Evolutionary conservation across 2,888 invertebrate genomes (phyloP).

Genomic region (Netelia virgata): DNA sequence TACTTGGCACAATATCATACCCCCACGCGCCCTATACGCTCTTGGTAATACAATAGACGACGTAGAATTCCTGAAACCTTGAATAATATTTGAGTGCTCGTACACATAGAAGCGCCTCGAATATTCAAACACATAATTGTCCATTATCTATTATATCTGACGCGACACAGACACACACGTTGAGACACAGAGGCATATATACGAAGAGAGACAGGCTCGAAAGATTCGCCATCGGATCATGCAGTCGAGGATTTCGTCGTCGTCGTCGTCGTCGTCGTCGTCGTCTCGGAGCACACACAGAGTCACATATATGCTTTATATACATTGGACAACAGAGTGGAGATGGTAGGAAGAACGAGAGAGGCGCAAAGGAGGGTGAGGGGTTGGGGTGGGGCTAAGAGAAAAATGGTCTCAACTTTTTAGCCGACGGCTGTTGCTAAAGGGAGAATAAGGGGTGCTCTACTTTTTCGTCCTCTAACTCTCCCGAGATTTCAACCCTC

Average conservation of each 20-base stretch:
- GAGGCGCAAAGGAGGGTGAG: not conserved
- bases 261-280: too few species aligned
- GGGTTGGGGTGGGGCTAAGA: slow-evolving; percentile 8
- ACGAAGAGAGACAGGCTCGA: not conserved
- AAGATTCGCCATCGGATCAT: slow-evolving; percentile 21
- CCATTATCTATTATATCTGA: too few species aligned
- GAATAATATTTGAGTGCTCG: slow-evolving; percentile 32
- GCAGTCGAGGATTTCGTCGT: slow-evolving; percentile 10
- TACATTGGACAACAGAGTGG: slow-evolving; percentile 18
- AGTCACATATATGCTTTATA: not conserved
- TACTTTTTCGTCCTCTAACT: slow-evolving; percentile 53
- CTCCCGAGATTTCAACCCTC: slow-evolving; percentile 1
- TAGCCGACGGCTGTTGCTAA: slow-evolving; percentile 60
- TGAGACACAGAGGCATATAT: not conserved
- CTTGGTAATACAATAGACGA: slow-evolving; percentile 21
- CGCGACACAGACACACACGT: not conserved
- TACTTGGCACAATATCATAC: slow-evolving; percentile 12
- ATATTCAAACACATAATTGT: too few species aligned
- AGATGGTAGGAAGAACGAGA: not conserved
- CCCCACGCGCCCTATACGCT: not conserved
- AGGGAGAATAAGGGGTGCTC: slow-evolving; percentile 64
- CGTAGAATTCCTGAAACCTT: slow-evolving; percentile 13
- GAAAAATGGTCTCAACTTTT: slow-evolving; percentile 58
- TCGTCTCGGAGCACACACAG: not conserved
- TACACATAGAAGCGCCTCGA: not conserved